Evolutionary conservation across 2,888 invertebrate genomes (phyloP).

Genomic region (Nudaria mundana): DNA sequence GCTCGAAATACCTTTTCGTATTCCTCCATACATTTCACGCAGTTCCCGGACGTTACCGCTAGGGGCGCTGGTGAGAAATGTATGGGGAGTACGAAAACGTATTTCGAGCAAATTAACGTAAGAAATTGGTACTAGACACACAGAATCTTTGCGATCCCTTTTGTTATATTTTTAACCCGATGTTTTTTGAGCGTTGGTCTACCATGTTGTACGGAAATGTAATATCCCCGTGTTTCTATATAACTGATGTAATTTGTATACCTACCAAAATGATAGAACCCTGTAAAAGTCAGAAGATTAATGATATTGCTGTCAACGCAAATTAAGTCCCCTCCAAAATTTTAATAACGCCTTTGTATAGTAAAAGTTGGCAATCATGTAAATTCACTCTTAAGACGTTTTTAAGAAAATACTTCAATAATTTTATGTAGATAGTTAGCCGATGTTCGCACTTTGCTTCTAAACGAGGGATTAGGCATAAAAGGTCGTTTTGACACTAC

Average conservation of each 20-base stretch:
- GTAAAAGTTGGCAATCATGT: slow-evolving; percentile 56
- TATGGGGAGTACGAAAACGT: too few relatives aligned
- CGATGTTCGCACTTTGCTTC: slow-evolving; percentile 1
- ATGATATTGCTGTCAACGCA: slow-evolving; percentile 65
- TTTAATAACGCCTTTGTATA: slow-evolving; percentile 67
- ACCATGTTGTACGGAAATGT: slow-evolving; percentile 6
- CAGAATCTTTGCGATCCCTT: too few relatives aligned
- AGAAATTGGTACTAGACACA: too few relatives aligned
- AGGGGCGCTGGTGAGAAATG: too few relatives aligned
- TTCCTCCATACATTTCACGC: too few relatives aligned
- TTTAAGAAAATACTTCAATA: slow-evolving; percentile 1
- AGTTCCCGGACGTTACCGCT: too few relatives aligned
- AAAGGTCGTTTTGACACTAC: too few relatives aligned
- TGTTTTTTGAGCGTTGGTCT: slow-evolving; percentile 14
- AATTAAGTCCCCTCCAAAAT: slow-evolving; percentile 69
- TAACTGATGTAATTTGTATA: slow-evolving; percentile 18
- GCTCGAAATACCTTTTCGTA: too few relatives aligned
- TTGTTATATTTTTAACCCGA: too few relatives aligned
- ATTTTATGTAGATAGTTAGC: too few relatives aligned
- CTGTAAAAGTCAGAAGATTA: slow-evolving; percentile 59
- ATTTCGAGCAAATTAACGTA: too few relatives aligned
- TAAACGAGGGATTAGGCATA: slow-evolving; percentile 2
- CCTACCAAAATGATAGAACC: slow-evolving; percentile 35
- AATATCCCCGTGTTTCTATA: slow-evolving; percentile 30
- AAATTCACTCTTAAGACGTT: slow-evolving; percentile 58